phyloP scores from a whole-genome alignment of 2,888 invertebrate species.

The Furcula furcula region DNA sequence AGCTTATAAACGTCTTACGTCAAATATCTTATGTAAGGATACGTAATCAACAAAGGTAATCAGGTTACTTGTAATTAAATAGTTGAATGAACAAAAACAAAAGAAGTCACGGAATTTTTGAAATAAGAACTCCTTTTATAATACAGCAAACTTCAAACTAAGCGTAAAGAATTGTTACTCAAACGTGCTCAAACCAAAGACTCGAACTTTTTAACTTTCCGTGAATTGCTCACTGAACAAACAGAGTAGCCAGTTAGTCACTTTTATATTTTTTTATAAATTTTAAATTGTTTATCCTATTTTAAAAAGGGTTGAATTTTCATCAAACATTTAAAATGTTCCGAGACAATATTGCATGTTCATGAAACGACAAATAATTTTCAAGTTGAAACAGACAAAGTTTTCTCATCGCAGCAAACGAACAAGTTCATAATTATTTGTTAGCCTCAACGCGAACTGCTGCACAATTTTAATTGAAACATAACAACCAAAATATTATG shows the following conservation, averaged over 20 bases:
- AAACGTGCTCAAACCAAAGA: no score
- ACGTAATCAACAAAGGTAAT: no score
- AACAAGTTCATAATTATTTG: conserved; percentile 71
- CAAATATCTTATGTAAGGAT: no score
- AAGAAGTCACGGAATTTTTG: neutral
- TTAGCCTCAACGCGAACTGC: conserved; percentile 48
- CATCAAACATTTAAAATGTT: conserved; percentile 17
- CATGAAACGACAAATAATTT: conserved; percentile 40
- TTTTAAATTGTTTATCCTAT: conserved; percentile 21
- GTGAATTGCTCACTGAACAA: conserved; percentile 19
- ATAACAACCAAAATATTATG: conserved; percentile 59
- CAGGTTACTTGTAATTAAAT: neutral
- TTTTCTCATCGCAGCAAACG: conserved; percentile 63
- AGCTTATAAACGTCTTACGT: no score
- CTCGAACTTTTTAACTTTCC: conserved; percentile 22
- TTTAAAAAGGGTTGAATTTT: conserved; percentile 18
- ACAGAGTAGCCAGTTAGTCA: conserved; percentile 11
- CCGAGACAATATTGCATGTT: conserved; percentile 17
- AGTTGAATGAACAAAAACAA: neutral
- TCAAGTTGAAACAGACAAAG: conserved; percentile 48
- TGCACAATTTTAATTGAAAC: conserved; percentile 65
- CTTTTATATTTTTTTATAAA: conserved; percentile 17
- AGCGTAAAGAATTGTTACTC: conserved; percentile 15
- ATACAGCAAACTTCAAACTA: conserved; percentile 21
- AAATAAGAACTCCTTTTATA: conserved; percentile 9